Evolutionary conservation across 2,888 invertebrate species (phyloP).

Genomic region (Gryllus longicercus): DNA sequence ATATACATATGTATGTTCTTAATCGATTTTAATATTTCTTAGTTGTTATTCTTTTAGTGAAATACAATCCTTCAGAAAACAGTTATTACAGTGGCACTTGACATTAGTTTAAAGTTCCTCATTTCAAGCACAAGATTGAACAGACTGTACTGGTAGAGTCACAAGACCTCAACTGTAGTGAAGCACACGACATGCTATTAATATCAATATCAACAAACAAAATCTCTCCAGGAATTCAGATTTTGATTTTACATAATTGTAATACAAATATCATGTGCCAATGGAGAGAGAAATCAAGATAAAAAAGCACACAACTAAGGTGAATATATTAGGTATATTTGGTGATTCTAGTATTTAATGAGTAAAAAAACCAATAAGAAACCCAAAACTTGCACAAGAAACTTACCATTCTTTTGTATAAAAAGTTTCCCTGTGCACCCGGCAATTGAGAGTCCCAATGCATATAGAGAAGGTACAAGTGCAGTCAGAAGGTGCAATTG

Average conservation of each 20-base stretch:
- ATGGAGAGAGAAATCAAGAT: constrained; percentile 17
- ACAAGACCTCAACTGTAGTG: background rate
- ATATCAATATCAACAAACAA: background rate
- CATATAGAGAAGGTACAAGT: constrained; percentile 38
- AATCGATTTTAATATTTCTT: background rate
- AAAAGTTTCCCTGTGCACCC: constrained; percentile 40
- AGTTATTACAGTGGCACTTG: background rate
- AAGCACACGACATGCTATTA: constrained; percentile 17
- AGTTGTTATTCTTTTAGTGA: background rate
- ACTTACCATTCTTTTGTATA: constrained; percentile 40
- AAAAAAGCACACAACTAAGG: constrained; percentile 35
- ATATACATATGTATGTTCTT: background rate
- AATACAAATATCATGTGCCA: background rate
- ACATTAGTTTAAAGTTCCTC: background rate
- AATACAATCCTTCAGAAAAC: background rate
- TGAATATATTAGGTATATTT: constrained; percentile 34
- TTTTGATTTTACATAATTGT: background rate
- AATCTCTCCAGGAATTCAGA: background rate
- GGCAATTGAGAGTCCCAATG: constrained; percentile 39
- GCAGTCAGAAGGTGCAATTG: constrained; percentile 39
- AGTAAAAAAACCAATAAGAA: constrained; percentile 34
- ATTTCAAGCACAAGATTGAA: background rate
- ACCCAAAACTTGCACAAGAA: constrained; percentile 37
- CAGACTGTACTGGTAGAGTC: constrained; percentile 3
- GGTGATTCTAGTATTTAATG: constrained; percentile 34